Evolutionary conservation across 92 coral and sea anemone species (phyloP).

Genomic region (Zoanthus sociatus): DNA sequence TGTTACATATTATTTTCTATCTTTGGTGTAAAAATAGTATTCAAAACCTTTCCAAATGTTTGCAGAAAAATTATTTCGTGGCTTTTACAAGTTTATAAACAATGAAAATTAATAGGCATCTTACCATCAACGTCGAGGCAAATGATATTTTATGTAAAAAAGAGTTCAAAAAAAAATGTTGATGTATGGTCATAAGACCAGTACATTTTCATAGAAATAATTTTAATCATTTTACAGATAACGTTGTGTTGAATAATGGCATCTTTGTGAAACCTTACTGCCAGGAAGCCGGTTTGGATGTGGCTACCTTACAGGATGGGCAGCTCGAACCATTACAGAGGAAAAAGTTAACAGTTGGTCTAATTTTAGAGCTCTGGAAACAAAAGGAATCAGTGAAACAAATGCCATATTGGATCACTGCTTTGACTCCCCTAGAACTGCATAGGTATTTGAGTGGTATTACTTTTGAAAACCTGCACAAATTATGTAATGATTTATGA

Average conservation of each 20-base stretch:
- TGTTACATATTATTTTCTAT: too few relatives aligned
- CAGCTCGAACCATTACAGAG: conserved; percentile 51
- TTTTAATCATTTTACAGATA: conserved; percentile 45
- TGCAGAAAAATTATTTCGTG: not conserved
- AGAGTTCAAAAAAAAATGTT: not conserved
- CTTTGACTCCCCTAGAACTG: conserved; percentile 49
- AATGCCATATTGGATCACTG: conserved; percentile 54
- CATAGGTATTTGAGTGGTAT: not conserved
- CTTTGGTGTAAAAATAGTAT: too few relatives aligned
- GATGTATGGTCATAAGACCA: not conserved
- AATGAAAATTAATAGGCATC: not conserved
- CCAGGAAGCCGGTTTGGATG: conserved; percentile 47
- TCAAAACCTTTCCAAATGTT: too few relatives aligned
- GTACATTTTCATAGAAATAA: conserved; percentile 1
- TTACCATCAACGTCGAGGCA: not conserved
- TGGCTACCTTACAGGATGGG: conserved; percentile 53
- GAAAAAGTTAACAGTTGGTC: conserved; percentile 47
- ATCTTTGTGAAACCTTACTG: conserved; percentile 55
- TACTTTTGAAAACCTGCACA: conserved; percentile 48
- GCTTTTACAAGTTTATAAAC: not conserved
- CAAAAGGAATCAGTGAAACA: conserved; percentile 41
- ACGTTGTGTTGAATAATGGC: not conserved
- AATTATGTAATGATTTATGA: conserved; percentile 52
- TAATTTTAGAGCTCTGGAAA: conserved; percentile 55
- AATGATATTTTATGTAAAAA: not conserved